Evolutionary conservation across 2,113 vertebrate genomes (phyloP).

Genomic region (Rhineura floridana): DNA sequence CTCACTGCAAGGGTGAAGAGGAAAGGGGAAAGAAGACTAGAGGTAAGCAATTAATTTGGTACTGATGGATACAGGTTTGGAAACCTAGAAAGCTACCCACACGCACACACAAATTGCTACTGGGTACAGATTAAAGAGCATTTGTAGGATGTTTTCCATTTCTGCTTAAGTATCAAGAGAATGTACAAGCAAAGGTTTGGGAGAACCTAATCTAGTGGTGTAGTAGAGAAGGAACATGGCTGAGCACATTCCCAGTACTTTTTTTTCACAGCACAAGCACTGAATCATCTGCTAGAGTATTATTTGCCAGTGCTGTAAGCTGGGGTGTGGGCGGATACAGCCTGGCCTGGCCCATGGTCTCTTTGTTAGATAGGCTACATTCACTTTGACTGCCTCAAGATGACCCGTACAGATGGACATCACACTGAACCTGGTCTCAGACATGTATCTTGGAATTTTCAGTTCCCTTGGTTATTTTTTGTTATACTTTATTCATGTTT

Average conservation of each 20-base stretch:
- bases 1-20: neutral
- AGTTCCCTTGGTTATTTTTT: too few relatives aligned
- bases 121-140: neutral
- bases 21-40: neutral
- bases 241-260: neutral
- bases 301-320: too few relatives aligned
- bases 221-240: neutral
- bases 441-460: too few relatives aligned
- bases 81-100: neutral
- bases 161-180: conserved; percentile 10
- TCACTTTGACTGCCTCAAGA: too few relatives aligned
- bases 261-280: neutral
- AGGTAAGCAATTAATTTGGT: conserved; percentile 1
- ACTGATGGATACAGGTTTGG: neutral
- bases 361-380: too few relatives aligned
- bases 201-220: conserved; percentile 21
- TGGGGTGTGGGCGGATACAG: too few relatives aligned
- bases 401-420: too few relatives aligned
- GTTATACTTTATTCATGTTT: too few relatives aligned
- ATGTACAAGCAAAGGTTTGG: neutral
- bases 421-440: too few relatives aligned
- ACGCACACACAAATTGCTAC: neutral
- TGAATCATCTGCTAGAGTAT: too few relatives aligned
- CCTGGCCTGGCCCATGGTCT: too few relatives aligned
- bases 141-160: neutral